Conservation (phyloP, 2,113 vertebrate genomes). For the Scopus umbretta region DNA sequence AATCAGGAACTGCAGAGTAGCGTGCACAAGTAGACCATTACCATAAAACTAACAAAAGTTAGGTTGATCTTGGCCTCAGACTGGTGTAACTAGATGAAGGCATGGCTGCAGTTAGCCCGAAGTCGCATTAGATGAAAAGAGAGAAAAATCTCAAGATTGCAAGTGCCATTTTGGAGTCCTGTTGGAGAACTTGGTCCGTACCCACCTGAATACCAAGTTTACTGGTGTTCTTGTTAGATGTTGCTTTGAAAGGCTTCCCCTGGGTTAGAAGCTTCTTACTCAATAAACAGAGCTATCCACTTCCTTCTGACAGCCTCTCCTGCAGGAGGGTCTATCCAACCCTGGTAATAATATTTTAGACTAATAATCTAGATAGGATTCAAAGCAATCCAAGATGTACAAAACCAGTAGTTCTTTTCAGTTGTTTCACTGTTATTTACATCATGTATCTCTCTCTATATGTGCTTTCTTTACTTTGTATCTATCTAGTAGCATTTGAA, state of each 20-base stretch:
- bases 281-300: accelerated
- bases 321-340: not conserved
- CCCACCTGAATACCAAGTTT: not conserved
- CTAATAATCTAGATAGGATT: not conserved
- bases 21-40: not conserved
- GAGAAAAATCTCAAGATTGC: not conserved
- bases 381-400: not conserved
- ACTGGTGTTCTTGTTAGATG: not conserved
- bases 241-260: not conserved
- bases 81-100: not conserved
- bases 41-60: not conserved
- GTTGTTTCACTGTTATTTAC: not conserved
- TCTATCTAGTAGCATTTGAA: not conserved
- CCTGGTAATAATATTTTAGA: not conserved
- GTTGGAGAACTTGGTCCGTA: too few relatives aligned
- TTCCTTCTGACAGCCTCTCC: accelerated
- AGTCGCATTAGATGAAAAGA: not conserved
- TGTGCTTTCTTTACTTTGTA: not conserved
- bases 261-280: not conserved
- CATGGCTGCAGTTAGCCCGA: not conserved
- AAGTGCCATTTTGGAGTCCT: too few relatives aligned
- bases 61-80: not conserved
- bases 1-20: not conserved
- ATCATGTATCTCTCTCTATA: accelerated
- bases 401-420: not conserved